Base-by-base conservation (phyloP, 1,140 invertebrate genomes). In the Anastrepha obliqua region DNA sequence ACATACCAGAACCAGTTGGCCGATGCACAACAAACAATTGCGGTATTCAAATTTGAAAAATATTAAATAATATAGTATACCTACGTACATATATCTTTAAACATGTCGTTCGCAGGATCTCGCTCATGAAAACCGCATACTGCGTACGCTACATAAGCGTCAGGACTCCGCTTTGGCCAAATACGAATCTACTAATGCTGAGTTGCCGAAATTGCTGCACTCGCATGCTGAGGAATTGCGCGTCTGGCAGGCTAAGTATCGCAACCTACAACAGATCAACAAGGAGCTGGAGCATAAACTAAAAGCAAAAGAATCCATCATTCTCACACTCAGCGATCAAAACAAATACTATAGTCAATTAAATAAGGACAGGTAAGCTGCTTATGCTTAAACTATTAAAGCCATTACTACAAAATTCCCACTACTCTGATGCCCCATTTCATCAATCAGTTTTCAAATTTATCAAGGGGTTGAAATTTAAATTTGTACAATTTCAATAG, bases 1-100 rank as follows among this genome's bases (percentile, higher is more conserved):
- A 95, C 96, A 87, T 92, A 97, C 74, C 96, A 97, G 93, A 97
- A 97, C 93, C 96, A 97, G 93, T 90, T 97, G 85, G 95, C 96
- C 51, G 96, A 97, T 93, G 96, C 96, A 13, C 96, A 97, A 91
- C 96, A 95, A 89, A 96, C 96, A 91, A 94, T 97, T 51, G 95
- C 96, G 92, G 96, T 96, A 93, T 93, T 91, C 93, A 58, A 3
- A 51, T 86, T 39, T 42, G 20, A 42, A 39, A 2, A 17, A 17
- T n/a, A 81, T 51, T 81, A 0, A 47, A 5, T 3, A 47, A 9
- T 11, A 74, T 42, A 7, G 3, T 3, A 47, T 15, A 20, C 67
- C 39, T 85, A 6, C 1, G 6, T 85, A 62, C 20, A 15, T 74
- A 58, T 7, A 87, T 67, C 20, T 39, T 0, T 87, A 42, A 17